Evolutionary conservation across 2,888 invertebrate genomes (phyloP).

Genomic region (Athalia rosae): DNA sequence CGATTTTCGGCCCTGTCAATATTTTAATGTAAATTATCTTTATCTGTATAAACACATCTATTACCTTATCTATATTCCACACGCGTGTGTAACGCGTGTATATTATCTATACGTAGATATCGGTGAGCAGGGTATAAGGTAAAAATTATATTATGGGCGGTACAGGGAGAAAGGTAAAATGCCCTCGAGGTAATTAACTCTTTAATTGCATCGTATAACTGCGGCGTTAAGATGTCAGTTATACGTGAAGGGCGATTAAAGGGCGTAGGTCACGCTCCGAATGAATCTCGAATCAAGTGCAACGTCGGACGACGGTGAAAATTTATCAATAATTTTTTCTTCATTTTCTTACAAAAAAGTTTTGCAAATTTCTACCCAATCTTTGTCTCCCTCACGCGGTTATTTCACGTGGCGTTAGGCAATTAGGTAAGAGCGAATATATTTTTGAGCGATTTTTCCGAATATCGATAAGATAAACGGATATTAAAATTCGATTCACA

Average conservation of each 20-base stretch:
- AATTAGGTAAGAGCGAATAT: not conserved
- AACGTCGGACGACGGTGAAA: not conserved
- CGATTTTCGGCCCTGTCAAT: slow-evolving; percentile 31
- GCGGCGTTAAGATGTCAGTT: slow-evolving; percentile 39
- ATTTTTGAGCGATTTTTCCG: not conserved
- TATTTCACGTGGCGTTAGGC: not conserved
- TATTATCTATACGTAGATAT: not conserved
- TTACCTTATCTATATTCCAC: not conserved
- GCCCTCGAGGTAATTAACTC: slow-evolving; percentile 45
- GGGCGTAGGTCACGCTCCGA: slow-evolving; percentile 39
- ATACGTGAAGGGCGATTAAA: slow-evolving; percentile 35
- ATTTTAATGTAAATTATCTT: slow-evolving; percentile 25
- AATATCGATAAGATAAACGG: slow-evolving; percentile 14
- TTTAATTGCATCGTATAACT: slow-evolving; percentile 47
- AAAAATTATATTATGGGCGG: not conserved
- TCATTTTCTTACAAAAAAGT: not conserved
- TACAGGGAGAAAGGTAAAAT: slow-evolving; percentile 33
- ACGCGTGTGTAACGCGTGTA: not conserved
- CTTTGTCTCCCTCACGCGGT: not conserved
- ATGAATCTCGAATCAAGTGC: slow-evolving; percentile 32
- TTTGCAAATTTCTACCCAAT: too few species aligned
- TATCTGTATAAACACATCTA: not conserved
- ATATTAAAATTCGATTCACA: slow-evolving; percentile 37
- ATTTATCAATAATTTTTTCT: not conserved
- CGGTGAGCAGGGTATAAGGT: not conserved